These are phyloP conservation scores for Phortica variegata DNA, from an alignment of 1,140 invertebrate species.

Conservation along the genomic window DNA sequence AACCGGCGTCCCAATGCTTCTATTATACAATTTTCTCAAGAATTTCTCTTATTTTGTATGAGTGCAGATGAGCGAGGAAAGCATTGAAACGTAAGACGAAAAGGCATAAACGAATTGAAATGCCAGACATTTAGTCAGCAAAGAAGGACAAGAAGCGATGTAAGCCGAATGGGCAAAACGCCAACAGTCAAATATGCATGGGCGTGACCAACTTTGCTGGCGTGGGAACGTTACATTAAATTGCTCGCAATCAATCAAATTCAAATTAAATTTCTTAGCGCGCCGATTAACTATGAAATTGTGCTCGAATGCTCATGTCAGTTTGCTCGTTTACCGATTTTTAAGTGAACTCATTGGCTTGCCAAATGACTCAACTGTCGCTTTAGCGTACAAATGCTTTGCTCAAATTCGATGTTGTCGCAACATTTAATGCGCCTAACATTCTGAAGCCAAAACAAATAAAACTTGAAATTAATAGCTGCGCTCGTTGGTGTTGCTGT, in stretches of 20 bases:
- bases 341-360: neutral
- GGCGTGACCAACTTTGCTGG: slow-evolving; percentile 4
- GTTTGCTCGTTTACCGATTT: neutral
- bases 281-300: slow-evolving; percentile 40
- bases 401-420: slow-evolving; percentile 19
- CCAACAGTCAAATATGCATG: slow-evolving; percentile 15
- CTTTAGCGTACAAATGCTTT: slow-evolving; percentile 10
- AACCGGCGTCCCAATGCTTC: no score
- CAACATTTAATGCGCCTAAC: slow-evolving; percentile 24
- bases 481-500: slow-evolving; percentile 9
- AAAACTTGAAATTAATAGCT: slow-evolving; percentile 38
- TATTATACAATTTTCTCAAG: neutral
- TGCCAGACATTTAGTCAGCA: slow-evolving; percentile 35
- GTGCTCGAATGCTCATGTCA: slow-evolving; percentile 13
- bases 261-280: slow-evolving; percentile 50
- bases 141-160: neutral
- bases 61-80: no score
- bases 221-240: slow-evolving; percentile 42
- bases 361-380: slow-evolving; percentile 1
- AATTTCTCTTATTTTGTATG: neutral
- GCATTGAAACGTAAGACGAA: slow-evolving; percentile 9
- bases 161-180: neutral
- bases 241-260: slow-evolving; percentile 48
- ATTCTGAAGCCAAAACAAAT: slow-evolving; percentile 12
- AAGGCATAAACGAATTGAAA: neutral